phyloP scores from a whole-genome alignment of 2,888 invertebrate genomes.

The Apamea sordens region DNA sequence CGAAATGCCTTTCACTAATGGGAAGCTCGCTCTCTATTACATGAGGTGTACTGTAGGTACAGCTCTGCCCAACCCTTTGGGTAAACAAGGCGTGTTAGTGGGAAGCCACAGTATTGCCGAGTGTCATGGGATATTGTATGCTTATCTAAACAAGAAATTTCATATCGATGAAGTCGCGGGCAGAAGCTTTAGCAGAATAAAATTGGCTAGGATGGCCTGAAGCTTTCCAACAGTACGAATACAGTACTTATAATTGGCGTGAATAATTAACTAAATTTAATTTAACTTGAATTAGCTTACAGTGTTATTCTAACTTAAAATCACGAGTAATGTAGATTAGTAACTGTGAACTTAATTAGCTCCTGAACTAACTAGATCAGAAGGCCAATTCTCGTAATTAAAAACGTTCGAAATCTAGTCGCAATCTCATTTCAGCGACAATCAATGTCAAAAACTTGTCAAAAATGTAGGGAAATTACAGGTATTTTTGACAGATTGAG shows the following conservation, averaged over 20 bases:
- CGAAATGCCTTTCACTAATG: too few species aligned
- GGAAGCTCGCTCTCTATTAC: too few species aligned
- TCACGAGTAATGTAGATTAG: background rate
- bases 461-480: too few species aligned
- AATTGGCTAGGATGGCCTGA: background rate
- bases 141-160: too few species aligned
- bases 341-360: constrained; percentile 8
- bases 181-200: background rate
- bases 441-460: too few species aligned
- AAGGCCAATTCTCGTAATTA: background rate
- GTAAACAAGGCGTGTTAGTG: too few species aligned
- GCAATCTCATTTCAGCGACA: background rate
- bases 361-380: background rate
- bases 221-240: background rate
- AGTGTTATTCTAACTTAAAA: background rate
- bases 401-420: background rate
- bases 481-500: too few species aligned
- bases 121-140: too few species aligned
- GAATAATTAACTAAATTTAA: constrained; percentile 16
- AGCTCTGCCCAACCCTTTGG: too few species aligned
- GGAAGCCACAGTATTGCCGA: too few species aligned
- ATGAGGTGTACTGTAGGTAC: too few species aligned
- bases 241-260: background rate
- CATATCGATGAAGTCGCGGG: too few species aligned
- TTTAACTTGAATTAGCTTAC: constrained; percentile 9